These are phyloP conservation scores for Rafetus swinhoei DNA, from an alignment of 2,113 vertebrate genomes.

Conservation along the genomic window DNA sequence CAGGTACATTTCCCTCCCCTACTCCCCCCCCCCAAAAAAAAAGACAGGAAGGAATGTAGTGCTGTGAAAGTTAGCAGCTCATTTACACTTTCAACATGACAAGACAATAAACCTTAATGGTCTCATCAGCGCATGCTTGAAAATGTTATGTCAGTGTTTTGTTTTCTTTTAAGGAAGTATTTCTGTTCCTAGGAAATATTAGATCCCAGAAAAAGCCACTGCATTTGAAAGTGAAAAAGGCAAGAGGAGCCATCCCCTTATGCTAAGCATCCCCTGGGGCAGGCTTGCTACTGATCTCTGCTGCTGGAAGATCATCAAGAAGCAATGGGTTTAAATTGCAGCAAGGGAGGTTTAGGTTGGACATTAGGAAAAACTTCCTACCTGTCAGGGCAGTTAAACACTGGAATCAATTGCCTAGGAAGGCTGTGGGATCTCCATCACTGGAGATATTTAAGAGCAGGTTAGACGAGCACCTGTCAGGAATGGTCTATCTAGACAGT, in stretches of 20 bases:
- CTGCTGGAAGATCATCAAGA: not conserved
- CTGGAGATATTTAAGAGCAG: too few species aligned
- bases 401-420: too few species aligned
- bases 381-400: too few species aligned
- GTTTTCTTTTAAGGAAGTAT: not conserved
- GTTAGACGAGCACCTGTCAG: too few species aligned
- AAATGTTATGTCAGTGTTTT: conserved; percentile 37
- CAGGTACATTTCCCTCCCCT: not conserved
- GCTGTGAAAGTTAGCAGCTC: conserved; percentile 12
- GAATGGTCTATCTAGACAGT: too few species aligned
- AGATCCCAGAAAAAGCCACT: not conserved
- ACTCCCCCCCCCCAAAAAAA: not conserved
- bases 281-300: not conserved
- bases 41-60: not conserved
- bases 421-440: too few species aligned
- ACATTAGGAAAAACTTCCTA: too few species aligned
- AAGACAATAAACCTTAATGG: conserved; percentile 59
- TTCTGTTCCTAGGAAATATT: conserved; percentile 25
- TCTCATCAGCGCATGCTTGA: conserved; percentile 38
- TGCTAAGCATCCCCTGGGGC: not conserved
- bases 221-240: not conserved
- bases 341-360: too few species aligned
- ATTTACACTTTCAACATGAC: conserved; percentile 48
- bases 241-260: not conserved
- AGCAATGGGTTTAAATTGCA: too few species aligned